phyloP scores from a whole-genome alignment of 2,888 invertebrate species.

The Sialis fuliginosa region DNA sequence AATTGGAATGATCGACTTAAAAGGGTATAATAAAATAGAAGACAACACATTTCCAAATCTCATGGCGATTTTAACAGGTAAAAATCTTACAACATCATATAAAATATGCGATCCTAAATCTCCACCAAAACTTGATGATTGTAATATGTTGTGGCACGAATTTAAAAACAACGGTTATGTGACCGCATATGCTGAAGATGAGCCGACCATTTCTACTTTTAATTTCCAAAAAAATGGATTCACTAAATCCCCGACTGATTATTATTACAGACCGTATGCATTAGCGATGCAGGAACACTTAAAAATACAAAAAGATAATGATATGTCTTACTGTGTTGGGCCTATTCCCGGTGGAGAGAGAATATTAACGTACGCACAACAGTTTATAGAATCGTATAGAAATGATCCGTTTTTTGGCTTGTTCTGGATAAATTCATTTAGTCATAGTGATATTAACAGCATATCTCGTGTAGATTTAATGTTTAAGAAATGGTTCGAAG shows the following conservation, averaged over 20 bases:
- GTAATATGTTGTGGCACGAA: slow-evolving; percentile 60
- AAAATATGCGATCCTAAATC: slow-evolving; percentile 30
- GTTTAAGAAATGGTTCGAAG: slow-evolving; percentile 37
- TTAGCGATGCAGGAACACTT: slow-evolving; percentile 44
- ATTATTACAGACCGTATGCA: slow-evolving; percentile 59
- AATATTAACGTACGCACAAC: slow-evolving; percentile 46
- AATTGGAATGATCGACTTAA: slow-evolving; percentile 30
- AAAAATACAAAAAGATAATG: slow-evolving; percentile 28
- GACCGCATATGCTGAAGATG: slow-evolving; percentile 69
- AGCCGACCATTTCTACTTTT: slow-evolving; percentile 52
- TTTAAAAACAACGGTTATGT: slow-evolving; percentile 53
- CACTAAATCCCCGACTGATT: slow-evolving; percentile 55
- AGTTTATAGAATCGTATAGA: slow-evolving; percentile 44
- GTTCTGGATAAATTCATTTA: slow-evolving; percentile 65
- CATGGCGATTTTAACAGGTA: slow-evolving; percentile 63
- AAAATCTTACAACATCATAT: slow-evolving; percentile 29
- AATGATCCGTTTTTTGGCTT: slow-evolving; percentile 49
- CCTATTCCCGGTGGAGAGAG: slow-evolving; percentile 46
- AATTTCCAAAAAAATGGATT: slow-evolving; percentile 58
- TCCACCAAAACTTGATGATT: slow-evolving; percentile 42
- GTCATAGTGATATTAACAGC: slow-evolving; percentile 49
- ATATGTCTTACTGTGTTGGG: slow-evolving; percentile 39
- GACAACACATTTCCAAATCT: slow-evolving; percentile 87
- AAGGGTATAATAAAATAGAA: slow-evolving; percentile 43
- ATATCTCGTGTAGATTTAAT: slow-evolving; percentile 47